phyloP scores from a whole-genome alignment of 2,797 vertebrate genomes.

The Leucoraja ocellata region DNA sequence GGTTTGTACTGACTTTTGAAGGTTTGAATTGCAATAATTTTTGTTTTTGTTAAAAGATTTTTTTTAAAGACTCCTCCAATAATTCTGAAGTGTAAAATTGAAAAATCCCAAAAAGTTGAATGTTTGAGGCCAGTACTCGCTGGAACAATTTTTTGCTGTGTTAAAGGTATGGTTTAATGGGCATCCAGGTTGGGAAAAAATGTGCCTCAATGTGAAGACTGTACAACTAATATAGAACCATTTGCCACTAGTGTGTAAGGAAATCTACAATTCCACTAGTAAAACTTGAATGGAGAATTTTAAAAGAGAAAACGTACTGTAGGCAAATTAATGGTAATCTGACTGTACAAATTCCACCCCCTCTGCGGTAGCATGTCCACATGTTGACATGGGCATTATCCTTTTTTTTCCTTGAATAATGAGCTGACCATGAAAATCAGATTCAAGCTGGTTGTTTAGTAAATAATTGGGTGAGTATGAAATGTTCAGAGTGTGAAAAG shows the following conservation, averaged over 20 bases:
- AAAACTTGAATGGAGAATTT: conserved; percentile 33
- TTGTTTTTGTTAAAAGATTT: conserved; percentile 46
- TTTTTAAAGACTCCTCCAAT: conserved; percentile 8
- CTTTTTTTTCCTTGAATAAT: background rate
- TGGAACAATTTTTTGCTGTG: background rate
- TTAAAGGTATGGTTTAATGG: conserved; percentile 17
- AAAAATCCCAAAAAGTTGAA: background rate
- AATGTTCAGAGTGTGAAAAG: background rate
- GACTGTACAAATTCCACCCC: background rate
- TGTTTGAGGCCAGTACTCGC: background rate
- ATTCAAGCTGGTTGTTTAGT: background rate
- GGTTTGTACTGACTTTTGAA: conserved; percentile 40
- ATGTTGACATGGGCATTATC: background rate
- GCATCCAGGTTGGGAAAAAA: background rate
- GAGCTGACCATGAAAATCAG: background rate
- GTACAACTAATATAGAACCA: background rate
- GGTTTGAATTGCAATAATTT: conserved; percentile 41
- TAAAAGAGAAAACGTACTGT: conserved; percentile 26
- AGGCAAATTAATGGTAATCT: conserved; percentile 25
- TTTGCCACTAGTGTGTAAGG: conserved; percentile 5
- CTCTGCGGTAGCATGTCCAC: background rate
- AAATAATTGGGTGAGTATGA: background rate
- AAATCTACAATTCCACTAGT: conserved; percentile 12
- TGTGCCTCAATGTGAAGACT: conserved; percentile 27
- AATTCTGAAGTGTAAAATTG: background rate